phyloP scores from a whole-genome alignment of 1,140 invertebrate species.

The Zaprionus lachaisei region DNA sequence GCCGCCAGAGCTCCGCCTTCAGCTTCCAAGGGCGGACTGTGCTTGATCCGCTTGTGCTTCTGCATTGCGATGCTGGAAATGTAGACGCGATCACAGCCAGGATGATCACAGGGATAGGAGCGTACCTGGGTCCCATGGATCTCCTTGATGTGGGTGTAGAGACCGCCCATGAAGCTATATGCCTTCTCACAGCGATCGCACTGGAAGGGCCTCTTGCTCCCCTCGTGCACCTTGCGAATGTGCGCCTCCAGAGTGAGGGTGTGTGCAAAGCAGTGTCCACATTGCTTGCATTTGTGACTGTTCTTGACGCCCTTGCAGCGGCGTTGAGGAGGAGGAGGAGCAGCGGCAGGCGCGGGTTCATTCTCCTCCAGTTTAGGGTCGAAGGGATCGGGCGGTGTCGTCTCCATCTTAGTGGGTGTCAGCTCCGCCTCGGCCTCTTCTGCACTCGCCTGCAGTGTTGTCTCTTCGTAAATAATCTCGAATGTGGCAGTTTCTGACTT shows the following conservation, averaged over 20 bases:
- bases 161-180: conserved; percentile 77
- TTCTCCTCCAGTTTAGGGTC: conserved; percentile 7
- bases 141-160: conserved; percentile 78
- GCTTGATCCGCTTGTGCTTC: conserved; percentile 75
- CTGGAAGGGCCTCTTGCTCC: conserved; percentile 69
- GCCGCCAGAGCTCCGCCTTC: background rate
- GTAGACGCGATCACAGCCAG: conserved; percentile 68
- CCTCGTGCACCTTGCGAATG: conserved; percentile 76
- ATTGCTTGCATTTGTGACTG: conserved; percentile 65
- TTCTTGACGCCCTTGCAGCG: conserved; percentile 51
- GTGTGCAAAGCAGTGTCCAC: conserved; percentile 69
- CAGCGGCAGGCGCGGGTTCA: background rate
- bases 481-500: conserved; percentile 31
- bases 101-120: conserved; percentile 61
- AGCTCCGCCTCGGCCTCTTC: background rate
- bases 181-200: conserved; percentile 77
- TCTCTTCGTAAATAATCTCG: conserved; percentile 58
- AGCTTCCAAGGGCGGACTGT: conserved; percentile 16
- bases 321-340: background rate
- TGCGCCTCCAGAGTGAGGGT: conserved; percentile 69
- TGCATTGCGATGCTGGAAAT: conserved; percentile 74
- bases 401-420: conserved; percentile 7
- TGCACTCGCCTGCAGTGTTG: background rate
- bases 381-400: conserved; percentile 56
- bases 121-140: conserved; percentile 61